Evolutionary conservation across 2,797 vertebrate species (phyloP).

Genomic region (Simalia tracyae): DNA sequence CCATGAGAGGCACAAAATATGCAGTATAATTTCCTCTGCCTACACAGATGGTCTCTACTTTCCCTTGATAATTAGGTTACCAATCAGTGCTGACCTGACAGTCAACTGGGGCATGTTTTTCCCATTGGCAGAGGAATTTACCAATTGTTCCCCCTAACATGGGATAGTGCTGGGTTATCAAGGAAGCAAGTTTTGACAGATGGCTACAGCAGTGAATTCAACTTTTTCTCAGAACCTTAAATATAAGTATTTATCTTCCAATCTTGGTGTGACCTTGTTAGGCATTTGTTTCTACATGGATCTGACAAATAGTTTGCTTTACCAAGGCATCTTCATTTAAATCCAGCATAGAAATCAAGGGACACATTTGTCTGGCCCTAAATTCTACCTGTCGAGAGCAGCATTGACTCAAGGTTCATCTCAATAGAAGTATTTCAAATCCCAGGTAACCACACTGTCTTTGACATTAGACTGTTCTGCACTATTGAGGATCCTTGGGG

Average conservation of each 20-base stretch:
- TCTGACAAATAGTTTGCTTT: neutral
- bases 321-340: neutral
- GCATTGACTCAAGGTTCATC: neutral
- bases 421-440: neutral
- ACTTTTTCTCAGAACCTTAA: neutral
- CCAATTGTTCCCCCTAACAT: neutral
- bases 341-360: neutral
- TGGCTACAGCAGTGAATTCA: neutral
- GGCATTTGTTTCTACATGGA: neutral
- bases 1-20: too few species aligned
- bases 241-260: neutral
- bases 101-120: neutral
- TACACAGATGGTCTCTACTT: too few species aligned
- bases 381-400: neutral
- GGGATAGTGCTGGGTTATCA: neutral
- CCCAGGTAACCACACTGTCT: conserved; percentile 9
- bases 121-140: neutral
- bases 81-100: too few species aligned
- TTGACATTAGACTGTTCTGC: neutral
- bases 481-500: conserved; percentile 23
- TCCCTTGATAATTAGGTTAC: too few species aligned
- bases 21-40: too few species aligned
- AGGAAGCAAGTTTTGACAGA: neutral
- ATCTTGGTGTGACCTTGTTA: neutral
- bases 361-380: neutral